These are phyloP conservation scores for Pegoplata infirma DNA, from an alignment of 2,888 invertebrate species.

Conservation along the genomic window DNA sequence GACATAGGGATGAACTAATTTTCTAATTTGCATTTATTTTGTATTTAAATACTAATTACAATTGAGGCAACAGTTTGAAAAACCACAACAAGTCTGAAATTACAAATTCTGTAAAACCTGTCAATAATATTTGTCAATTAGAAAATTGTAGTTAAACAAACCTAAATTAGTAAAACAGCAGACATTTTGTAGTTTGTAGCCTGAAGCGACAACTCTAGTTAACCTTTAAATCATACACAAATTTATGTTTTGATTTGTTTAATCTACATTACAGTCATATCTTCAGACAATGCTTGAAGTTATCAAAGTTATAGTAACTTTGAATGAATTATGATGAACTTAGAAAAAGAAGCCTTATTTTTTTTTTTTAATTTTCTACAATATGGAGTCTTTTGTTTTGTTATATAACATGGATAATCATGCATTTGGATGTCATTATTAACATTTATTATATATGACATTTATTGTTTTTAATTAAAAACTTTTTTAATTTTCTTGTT, in stretches of 20 bases:
- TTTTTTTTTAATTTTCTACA: conserved; percentile 1
- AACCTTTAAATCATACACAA: conserved; percentile 1
- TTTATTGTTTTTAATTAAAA: conserved; percentile 46
- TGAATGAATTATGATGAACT: conserved; percentile 33
- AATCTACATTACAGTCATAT: neutral
- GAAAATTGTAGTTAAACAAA: no score
- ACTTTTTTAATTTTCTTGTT: conserved; percentile 40
- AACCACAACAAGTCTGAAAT: no score
- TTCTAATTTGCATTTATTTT: no score
- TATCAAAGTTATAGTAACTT: neutral
- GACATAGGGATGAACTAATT: no score
- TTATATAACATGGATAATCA: neutral
- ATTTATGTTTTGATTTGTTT: conserved; percentile 27
- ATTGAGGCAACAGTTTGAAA: no score
- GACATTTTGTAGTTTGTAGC: no score
- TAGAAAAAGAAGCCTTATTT: conserved; percentile 49
- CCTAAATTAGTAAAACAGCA: no score
- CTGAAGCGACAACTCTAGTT: no score
- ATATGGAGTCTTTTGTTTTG: neutral
- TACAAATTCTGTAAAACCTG: no score
- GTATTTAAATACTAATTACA: no score
- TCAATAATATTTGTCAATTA: no score
- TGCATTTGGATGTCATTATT: conserved; percentile 8
- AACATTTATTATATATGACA: conserved; percentile 38
- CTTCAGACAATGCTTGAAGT: neutral